Conservation (phyloP, 1,140 invertebrate genomes). For the Calliphora vicina region DNA sequence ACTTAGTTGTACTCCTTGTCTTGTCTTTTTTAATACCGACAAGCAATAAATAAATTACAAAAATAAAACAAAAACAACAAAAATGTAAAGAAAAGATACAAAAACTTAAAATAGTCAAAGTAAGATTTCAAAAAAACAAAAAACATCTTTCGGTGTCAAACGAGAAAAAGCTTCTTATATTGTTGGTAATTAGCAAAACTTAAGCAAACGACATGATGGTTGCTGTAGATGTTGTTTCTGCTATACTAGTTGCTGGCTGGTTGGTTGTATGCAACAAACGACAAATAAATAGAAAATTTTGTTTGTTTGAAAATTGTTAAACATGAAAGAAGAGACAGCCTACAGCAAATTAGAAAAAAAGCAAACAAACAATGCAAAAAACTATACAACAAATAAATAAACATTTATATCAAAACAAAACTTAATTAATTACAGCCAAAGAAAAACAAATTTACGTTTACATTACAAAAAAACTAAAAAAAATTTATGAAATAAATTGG, state of each 20-base stretch:
- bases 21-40: slow-evolving; percentile 1
- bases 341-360: background rate
- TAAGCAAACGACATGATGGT: background rate
- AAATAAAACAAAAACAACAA: background rate
- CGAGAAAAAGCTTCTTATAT: background rate
- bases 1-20: background rate
- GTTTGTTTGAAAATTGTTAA: background rate
- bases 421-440: background rate
- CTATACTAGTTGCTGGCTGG: background rate
- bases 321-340: background rate
- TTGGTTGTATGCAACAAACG: background rate
- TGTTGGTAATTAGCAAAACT: background rate
- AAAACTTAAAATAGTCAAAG: background rate
- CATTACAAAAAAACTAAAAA: background rate
- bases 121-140: background rate
- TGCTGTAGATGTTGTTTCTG: background rate
- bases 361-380: background rate
- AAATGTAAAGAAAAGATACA: background rate
- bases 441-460: background rate
- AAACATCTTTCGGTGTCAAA: background rate
- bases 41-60: slow-evolving; percentile 1
- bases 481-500: background rate
- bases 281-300: background rate
- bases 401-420: background rate
- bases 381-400: background rate